Percentiles rank a stretch among this genome's conserved stretches.
phyloP scores from a whole-genome alignment of 2,113 vertebrate species.

The Pseudorhombus dupliciocellatus region DNA sequence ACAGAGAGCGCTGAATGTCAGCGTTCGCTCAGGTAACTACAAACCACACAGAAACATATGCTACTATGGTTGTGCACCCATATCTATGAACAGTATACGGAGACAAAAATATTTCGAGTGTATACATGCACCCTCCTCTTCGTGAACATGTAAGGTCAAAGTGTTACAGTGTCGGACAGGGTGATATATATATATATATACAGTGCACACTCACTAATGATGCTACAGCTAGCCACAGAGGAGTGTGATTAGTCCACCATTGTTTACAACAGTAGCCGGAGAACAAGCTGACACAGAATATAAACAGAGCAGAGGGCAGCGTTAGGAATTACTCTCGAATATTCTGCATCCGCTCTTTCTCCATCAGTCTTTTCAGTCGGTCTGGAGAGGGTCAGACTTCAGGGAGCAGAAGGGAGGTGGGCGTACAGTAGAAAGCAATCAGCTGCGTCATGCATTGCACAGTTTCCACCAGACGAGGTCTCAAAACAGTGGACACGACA shows the following conservation, averaged over 20 bases:
- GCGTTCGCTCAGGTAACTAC: conserved; percentile 77
- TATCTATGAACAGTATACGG: conserved; percentile 44
- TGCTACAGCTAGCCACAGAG: conserved; percentile 63
- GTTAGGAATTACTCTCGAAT: conserved; percentile 35
- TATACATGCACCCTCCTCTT: conserved; percentile 48
- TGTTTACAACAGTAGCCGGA: conserved; percentile 74
- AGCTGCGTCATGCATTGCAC: conserved; percentile 92
- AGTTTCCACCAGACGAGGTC: conserved; percentile 79
- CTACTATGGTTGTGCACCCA: conserved; percentile 77
- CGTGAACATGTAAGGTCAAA: conserved; percentile 53
- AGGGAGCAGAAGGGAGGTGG: conserved; percentile 15
- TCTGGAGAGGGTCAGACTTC: conserved; percentile 33
- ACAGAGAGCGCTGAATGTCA: conserved; percentile 81
- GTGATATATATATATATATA: conserved; percentile 53
- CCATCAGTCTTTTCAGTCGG: conserved; percentile 59
- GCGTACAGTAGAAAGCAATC: conserved; percentile 79
- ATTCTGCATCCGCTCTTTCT: conserved; percentile 34
- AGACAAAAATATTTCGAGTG: conserved; percentile 51
- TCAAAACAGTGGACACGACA: conserved; percentile 55
- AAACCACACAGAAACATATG: conserved; percentile 69
- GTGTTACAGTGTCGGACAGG: conserved; percentile 59
- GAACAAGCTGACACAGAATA: conserved; percentile 61
- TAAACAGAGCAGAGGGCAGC: conserved; percentile 47
- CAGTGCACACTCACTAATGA: conserved; percentile 60
- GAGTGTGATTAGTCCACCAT: conserved; percentile 45